Base-by-base conservation (phyloP, 1,140 invertebrate genomes). In the Thereuonema tuberculata region DNA sequence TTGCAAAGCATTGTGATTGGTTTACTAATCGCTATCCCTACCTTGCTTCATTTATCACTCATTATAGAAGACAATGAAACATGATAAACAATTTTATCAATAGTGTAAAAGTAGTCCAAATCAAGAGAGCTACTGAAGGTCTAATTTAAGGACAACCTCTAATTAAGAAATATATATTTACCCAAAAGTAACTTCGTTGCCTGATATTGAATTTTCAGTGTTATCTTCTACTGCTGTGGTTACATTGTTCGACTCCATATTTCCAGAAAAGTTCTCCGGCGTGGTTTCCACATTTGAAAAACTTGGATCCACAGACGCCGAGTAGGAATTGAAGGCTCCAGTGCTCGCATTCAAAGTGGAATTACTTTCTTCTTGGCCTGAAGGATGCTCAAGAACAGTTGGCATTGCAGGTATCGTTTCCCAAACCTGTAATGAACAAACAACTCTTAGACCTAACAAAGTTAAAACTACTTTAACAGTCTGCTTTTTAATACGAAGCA, bases 341-440 rank as follows among this genome's bases (percentile, higher is more conserved):
- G 67, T 55, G n/a, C 71, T 76, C 26, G 74, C 74, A 53, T 64
- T 72, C 1, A 66, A 74, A 3, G 46, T 26, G 43, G 26, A 47
- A 9, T 43, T 15, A 1, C 15, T 25, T 24, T 55, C 50, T 26
- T 55, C 58, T 31, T 56, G 26, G 60, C 80, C 71, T 58, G 75
- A 75, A 21, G 56, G 56, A 64, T 85, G 83, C 58, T 87, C 85
- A 53, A 84, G 78, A 0, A 84, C 82, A 14, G 82, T 79, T 9
- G 80, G 76, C 75, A 82, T 80, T 3, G 81, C 75, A 37, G 31
- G 5, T 17, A 37, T 37, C 15, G 81, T 83, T 66, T 89, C 87
- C 87, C 87, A 90, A 14, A 79, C 77, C 67, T 74, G n/a, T 9
- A 9, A 9, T 37, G n/a, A n/a, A 14, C 28, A 46, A 60, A 52